A percentile compares a stretch with the other conserved stretches of the same genome.
These are phyloP conservation scores for Neuroscelio doddi DNA, from an alignment of 2,888 invertebrate genomes.

Conservation along the genomic window DNA sequence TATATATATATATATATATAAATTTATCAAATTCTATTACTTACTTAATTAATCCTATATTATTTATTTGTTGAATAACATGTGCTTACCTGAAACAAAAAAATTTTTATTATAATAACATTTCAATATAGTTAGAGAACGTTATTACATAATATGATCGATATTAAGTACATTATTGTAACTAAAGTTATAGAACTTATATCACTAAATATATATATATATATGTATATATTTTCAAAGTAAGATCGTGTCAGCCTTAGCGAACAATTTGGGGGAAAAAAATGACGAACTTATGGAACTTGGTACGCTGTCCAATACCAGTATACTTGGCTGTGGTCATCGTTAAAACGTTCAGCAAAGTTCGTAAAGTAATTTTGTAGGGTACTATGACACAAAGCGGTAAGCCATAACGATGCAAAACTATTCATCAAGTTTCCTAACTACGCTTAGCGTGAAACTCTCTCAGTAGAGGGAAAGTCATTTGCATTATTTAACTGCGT, in stretches of 20 bases:
- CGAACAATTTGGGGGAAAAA: constrained; percentile 1
- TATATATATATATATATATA: too few species aligned
- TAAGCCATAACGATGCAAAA: constrained; percentile 46
- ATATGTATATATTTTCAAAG: too few species aligned
- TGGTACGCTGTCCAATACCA: constrained; percentile 22
- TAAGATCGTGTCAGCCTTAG: constrained; percentile 6
- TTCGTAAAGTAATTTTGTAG: constrained; percentile 40
- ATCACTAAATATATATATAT: too few species aligned
- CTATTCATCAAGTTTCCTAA: constrained; percentile 44
- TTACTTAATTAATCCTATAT: too few species aligned
- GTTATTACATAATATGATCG: too few species aligned
- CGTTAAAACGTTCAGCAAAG: constrained; percentile 32
- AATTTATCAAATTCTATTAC: too few species aligned
- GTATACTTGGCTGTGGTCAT: constrained; percentile 37
- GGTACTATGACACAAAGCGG: constrained; percentile 38
- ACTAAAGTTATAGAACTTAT: too few species aligned
- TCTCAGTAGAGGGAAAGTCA: constrained; percentile 35
- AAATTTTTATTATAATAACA: not conserved
- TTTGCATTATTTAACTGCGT: constrained; percentile 40
- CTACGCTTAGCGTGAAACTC: constrained; percentile 37
- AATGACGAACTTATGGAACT: constrained; percentile 18
- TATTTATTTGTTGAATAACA: too few species aligned
- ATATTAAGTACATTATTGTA: too few species aligned
- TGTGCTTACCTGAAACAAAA: constrained; percentile 17
- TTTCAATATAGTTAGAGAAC: too few species aligned